Evolutionary conservation across 2,797 vertebrate species (phyloP).

Genomic region (Malurus leucopterus): DNA sequence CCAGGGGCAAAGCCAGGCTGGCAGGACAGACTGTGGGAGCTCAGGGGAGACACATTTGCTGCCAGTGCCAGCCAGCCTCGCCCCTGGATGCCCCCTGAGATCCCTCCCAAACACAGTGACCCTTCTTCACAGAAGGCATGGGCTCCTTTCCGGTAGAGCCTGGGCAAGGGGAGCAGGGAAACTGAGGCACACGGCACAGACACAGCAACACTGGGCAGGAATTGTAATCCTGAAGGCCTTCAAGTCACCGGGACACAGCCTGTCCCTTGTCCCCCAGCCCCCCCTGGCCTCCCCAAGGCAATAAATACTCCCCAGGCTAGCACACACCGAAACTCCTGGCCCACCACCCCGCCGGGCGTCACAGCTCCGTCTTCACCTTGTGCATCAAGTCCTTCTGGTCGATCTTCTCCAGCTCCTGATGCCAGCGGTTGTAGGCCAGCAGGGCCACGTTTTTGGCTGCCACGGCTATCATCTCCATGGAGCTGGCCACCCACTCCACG

Average conservation of each 20-base stretch:
- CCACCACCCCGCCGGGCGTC: conserved; percentile 29
- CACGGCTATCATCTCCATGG: conserved; percentile 92
- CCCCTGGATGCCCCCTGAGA: neutral
- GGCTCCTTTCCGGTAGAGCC: neutral
- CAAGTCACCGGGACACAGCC: neutral
- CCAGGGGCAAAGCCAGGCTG: neutral
- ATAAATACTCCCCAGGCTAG: conserved; percentile 34
- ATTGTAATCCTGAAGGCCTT: conserved; percentile 11
- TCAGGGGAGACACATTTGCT: neutral
- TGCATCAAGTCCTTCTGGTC: conserved; percentile 97
- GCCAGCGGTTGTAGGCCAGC: conserved; percentile 93
- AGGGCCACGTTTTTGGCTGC: conserved; percentile 95
- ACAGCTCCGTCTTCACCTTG: conserved; percentile 95
- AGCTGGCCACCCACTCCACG: conserved; percentile 92
- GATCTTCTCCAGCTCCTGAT: conserved; percentile 89
- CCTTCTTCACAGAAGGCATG: neutral
- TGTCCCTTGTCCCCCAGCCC: neutral
- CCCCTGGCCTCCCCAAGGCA: neutral
- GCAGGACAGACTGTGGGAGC: neutral
- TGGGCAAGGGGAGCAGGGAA: neutral
- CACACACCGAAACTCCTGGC: neutral
- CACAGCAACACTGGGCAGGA: neutral
- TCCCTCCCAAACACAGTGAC: neutral
- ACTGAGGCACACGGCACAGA: neutral
- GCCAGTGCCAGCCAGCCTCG: accelerated